These are phyloP conservation scores for Leptinotarsa lineolata DNA, from an alignment of 1,140 invertebrate species.

Conservation along the genomic window DNA sequence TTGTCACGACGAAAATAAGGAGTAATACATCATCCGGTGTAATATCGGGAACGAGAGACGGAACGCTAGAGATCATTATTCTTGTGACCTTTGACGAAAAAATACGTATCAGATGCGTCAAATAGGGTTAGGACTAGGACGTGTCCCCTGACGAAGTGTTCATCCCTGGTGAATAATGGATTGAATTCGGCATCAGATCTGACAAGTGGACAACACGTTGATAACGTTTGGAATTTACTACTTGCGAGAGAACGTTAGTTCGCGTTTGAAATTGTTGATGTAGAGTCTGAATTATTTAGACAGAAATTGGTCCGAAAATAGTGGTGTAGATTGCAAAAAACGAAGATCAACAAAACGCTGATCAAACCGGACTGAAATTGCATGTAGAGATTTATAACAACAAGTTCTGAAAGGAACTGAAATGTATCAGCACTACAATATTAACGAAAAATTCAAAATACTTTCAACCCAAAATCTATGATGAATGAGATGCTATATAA, in stretches of 20 bases:
- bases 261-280: too few species aligned
- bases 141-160: constrained; percentile 41
- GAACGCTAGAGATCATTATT: constrained; percentile 40
- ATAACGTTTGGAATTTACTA: constrained; percentile 37
- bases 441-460: too few species aligned
- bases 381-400: too few species aligned
- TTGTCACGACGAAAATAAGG: constrained; percentile 32
- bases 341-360: too few species aligned
- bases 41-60: constrained; percentile 35
- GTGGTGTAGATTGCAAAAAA: too few species aligned
- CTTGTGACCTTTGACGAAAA: constrained; percentile 41
- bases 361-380: too few species aligned
- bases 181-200: constrained; percentile 37
- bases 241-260: background rate
- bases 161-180: constrained; percentile 48
- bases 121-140: constrained; percentile 41
- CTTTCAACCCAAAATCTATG: too few species aligned
- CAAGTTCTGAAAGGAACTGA: too few species aligned
- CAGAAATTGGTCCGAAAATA: too few species aligned
- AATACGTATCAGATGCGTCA: constrained; percentile 45
- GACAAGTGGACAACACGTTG: constrained; percentile 42
- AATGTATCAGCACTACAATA: too few species aligned
- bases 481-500: too few species aligned
- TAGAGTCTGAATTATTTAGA: too few species aligned
- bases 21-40: constrained; percentile 41